Evolutionary conservation across 2,113 vertebrate species (phyloP), one percentile per base, ranked within the genome.

Genomic region (Opisthocomus hoazin): DNA sequence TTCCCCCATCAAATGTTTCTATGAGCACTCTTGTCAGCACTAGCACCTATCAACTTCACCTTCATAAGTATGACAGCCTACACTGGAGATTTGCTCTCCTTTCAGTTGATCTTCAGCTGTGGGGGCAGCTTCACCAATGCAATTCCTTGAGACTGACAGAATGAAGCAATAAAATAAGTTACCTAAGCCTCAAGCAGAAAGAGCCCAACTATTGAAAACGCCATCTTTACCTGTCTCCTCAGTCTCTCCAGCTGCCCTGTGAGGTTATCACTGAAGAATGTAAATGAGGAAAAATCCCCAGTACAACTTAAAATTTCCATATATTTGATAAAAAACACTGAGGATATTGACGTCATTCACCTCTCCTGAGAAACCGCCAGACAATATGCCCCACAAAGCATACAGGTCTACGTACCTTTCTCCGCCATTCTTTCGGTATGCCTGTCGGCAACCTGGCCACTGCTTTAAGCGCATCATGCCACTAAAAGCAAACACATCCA

Each of bases 381-480:
- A 22, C 36, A 77, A 8, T 6, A 22, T 1, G 19, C 50, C 26
- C 68, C 79, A 64, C 64, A 23, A 64, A 36, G 45, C 2, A 11
- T 6, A 23, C 13, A 84, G 32, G 24, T 46, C 24, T 45, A 81
- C 87, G 94, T 95, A 99, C 99, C 98, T 98, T 99, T 95, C 98
- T 99, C 85, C 99, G 98, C 99, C 99, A 99, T 39, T 99, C 99
- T 94, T 99, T 99, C 2, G 99, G 99, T 82, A 99, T 99, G 64
- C 99, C 99, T 30, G 99, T 99, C 0, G 99, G 99, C 30, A 99
- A 98, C 27, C 99, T 97, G 53, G 99, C 99, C 96, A 99, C 99
- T 4, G 99, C 98, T 97, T 99, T 99, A 43, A 99, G 99, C 0
- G 99, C 99, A 96, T 99, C 99, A 26, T 99, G 99, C 99, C 99